Conservation (phyloP, 2,113 vertebrate species). For the Hydropotes inermis region DNA sequence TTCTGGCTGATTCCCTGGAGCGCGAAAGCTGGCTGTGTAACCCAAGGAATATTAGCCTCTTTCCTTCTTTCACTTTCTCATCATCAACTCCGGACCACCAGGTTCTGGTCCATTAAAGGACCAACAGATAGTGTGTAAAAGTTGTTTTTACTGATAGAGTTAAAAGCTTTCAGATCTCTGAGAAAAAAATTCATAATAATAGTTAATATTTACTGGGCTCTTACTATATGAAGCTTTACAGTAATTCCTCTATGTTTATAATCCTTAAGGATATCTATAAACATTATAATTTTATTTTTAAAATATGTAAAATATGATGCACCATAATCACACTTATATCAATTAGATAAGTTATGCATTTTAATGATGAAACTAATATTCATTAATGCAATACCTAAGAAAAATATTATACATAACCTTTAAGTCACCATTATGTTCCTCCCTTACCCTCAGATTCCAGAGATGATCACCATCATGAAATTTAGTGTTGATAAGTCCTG, state of each 20-base stretch:
- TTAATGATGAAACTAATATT: background rate
- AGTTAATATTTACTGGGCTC: background rate
- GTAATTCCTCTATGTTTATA: background rate
- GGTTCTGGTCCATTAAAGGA: too few species aligned
- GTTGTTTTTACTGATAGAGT: background rate
- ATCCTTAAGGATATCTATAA: background rate
- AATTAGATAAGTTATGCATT: background rate
- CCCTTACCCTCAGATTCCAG: background rate
- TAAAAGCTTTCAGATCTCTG: background rate
- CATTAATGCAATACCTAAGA: background rate
- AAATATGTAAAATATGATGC: background rate
- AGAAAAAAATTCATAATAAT: background rate
- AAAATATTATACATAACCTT: background rate
- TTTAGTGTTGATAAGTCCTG: background rate
- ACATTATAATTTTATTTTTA: background rate
- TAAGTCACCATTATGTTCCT: background rate
- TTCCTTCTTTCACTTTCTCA: too few species aligned
- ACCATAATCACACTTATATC: background rate
- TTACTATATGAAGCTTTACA: background rate
- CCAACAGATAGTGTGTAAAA: background rate
- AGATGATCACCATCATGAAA: background rate
- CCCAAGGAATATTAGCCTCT: too few species aligned
- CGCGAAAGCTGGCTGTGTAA: too few species aligned
- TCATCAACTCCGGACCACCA: too few species aligned
- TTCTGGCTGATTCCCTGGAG: too few species aligned